Evolutionary conservation across 2,797 vertebrate species (phyloP).

Genomic region (Tangara arthus): DNA sequence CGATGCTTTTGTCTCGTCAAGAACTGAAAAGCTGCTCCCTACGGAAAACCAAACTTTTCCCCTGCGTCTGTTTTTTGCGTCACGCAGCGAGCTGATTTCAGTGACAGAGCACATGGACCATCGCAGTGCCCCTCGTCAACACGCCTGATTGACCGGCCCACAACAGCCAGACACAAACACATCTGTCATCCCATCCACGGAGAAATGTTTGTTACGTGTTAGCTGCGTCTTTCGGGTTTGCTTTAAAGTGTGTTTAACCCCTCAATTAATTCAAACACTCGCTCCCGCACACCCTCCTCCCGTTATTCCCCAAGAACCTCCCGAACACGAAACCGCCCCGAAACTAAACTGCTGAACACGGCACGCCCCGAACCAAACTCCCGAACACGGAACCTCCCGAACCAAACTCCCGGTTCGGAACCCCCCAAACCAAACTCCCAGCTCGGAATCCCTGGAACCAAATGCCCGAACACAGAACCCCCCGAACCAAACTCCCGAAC

Average conservation of each 20-base stretch:
- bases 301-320: not conserved
- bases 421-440: fast-evolving
- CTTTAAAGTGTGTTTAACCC: fast-evolving
- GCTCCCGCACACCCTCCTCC: not conserved
- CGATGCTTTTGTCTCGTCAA: not conserved
- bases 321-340: not conserved
- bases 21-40: not conserved
- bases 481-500: not conserved
- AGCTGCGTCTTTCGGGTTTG: fast-evolving
- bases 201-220: fast-evolving
- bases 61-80: not conserved
- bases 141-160: fast-evolving
- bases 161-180: not conserved
- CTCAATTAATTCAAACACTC: not conserved
- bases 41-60: not conserved
- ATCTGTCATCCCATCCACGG: not conserved
- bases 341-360: too few species aligned
- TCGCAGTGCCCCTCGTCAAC: not conserved
- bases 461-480: not conserved
- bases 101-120: not conserved
- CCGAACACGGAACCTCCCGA: fast-evolving
- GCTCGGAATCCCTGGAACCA: fast-evolving
- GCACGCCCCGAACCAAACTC: not conserved
- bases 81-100: not conserved
- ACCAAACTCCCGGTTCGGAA: fast-evolving